phyloP scores from a whole-genome alignment of 1,140 invertebrate species.

The Drosophila pallidifrons region DNA sequence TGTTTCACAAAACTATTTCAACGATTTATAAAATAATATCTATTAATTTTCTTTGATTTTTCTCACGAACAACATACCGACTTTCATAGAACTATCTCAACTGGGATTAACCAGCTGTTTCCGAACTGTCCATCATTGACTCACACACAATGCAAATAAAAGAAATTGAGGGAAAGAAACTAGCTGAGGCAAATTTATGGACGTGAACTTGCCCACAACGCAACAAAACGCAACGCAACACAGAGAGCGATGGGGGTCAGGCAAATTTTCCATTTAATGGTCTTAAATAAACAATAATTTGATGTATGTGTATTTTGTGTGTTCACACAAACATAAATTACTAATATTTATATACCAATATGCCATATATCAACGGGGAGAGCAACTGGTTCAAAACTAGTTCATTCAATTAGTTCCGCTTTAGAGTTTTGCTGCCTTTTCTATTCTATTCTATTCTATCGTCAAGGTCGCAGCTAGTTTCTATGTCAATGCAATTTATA shows the following conservation, averaged over 20 bases:
- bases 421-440: too few relatives aligned
- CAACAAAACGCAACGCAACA: too few relatives aligned
- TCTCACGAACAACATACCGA: not conserved
- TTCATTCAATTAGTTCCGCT: not conserved
- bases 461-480: too few relatives aligned
- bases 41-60: not conserved
- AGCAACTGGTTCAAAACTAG: not conserved
- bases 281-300: conserved; percentile 12
- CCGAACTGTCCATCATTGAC: conserved; percentile 1
- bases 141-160: conserved; percentile 12
- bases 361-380: not conserved
- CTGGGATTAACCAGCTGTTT: conserved; percentile 18
- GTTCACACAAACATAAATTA: not conserved
- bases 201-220: conserved; percentile 10
- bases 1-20: not conserved
- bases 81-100: not conserved
- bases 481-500: too few relatives aligned
- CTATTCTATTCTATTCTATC: too few relatives aligned
- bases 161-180: conserved; percentile 30
- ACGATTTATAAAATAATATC: not conserved
- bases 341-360: not conserved
- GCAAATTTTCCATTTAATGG: conserved; percentile 18
- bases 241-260: not conserved
- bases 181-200: conserved; percentile 22
- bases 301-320: not conserved